These are phyloP conservation scores for Gymnocypris eckloni DNA, from an alignment of 2,797 vertebrate species.

Conservation along the genomic window DNA sequence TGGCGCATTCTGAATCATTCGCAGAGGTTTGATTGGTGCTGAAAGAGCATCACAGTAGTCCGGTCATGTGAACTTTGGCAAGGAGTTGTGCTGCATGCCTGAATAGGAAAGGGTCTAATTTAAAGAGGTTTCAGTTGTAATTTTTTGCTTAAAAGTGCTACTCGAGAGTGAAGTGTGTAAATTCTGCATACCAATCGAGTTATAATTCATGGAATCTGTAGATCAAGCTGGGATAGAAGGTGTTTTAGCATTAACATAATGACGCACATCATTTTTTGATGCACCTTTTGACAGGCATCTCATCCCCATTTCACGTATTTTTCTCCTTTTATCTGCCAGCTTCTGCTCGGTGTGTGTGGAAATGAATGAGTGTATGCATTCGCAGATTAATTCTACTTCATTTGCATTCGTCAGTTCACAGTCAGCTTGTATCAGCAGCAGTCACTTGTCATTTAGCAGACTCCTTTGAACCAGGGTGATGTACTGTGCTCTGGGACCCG, in stretches of 20 bases:
- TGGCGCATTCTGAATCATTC: conserved; percentile 1
- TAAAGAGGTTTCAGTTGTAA: neutral
- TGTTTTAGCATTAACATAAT: conserved; percentile 1
- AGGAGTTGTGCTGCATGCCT: neutral
- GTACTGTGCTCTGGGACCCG: conserved; percentile 5
- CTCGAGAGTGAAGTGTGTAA: neutral
- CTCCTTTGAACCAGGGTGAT: conserved; percentile 31
- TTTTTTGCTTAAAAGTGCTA: neutral
- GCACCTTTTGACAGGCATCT: conserved; percentile 23
- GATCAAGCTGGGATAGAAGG: neutral
- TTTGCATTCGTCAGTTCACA: conserved; percentile 38
- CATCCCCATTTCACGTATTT: neutral
- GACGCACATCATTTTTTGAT: neutral
- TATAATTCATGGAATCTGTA: neutral
- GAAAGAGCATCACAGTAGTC: neutral
- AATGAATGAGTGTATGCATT: conserved; percentile 8
- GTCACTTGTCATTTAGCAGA: conserved; percentile 39
- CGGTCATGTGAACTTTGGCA: neutral
- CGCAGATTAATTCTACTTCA: conserved; percentile 30
- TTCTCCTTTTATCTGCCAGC: neutral
- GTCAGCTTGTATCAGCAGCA: conserved; percentile 29
- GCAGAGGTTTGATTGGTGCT: conserved; percentile 18
- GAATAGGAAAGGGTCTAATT: neutral
- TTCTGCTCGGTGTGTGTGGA: neutral
- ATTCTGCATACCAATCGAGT: neutral